Conservation (phyloP, 2,797 vertebrate genomes). For the Synanceia verrucosa region DNA sequence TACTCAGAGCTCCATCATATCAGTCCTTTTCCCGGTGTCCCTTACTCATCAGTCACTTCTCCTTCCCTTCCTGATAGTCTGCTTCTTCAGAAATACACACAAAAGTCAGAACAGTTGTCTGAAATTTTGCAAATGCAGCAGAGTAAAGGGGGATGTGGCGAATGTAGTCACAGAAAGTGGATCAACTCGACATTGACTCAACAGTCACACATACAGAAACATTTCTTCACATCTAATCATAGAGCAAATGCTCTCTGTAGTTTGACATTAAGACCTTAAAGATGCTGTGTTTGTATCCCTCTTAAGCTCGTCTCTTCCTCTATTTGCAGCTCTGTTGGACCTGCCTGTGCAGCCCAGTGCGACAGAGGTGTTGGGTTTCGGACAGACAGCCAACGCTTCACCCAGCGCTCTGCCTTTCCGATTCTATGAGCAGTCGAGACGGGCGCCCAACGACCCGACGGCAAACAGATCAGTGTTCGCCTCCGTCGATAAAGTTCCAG, state of each 20-base stretch:
- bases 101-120: not conserved
- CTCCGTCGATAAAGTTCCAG: slow-evolving; percentile 97
- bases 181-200: not conserved
- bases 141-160: slow-evolving; percentile 13
- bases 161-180: not conserved
- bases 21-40: not conserved
- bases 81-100: slow-evolving; percentile 18
- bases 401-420: slow-evolving; percentile 90
- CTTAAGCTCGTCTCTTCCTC: not conserved
- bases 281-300: not conserved
- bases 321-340: slow-evolving; percentile 62
- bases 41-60: not conserved
- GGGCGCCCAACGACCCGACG: slow-evolving; percentile 88
- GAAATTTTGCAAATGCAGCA: not conserved
- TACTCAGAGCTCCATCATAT: not conserved
- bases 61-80: not conserved
- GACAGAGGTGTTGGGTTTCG: slow-evolving; percentile 91
- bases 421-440: slow-evolving; percentile 94
- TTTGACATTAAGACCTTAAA: not conserved
- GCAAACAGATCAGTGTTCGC: slow-evolving; percentile 91
- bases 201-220: not conserved
- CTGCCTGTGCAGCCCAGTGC: slow-evolving; percentile 84
- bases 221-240: not conserved
- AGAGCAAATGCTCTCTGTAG: not conserved
- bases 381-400: slow-evolving; percentile 82